Evolutionary conservation across 2,888 invertebrate genomes (phyloP), one percentile per base, ranked within the genome.

Genomic region (Epicampocera succincta): DNA sequence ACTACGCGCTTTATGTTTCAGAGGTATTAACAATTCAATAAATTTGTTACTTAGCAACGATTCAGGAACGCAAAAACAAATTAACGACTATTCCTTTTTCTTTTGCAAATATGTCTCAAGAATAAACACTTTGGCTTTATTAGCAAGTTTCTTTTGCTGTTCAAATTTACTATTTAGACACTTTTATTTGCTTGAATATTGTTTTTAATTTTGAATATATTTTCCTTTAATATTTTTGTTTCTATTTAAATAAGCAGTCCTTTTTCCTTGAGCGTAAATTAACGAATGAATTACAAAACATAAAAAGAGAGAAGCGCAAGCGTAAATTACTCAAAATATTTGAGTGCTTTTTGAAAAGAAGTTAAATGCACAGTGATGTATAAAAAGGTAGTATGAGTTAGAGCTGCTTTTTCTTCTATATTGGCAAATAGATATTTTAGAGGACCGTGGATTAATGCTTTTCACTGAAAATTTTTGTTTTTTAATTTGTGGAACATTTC

Each of bases 211-310:
- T 38, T 52, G 11, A 6, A 33, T 12, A 33, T 52, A 17, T 56
- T 29, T 17, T 15, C 13, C 12, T 1, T 3, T 3, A 40, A 4
- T 21, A 0, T 0, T 13, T 9, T 21, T n/a, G 11, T 40, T 44
- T 54, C 15, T 54, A 3, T 17, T 2, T 46, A 12, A 21, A 5
- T 15, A 46, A n/a, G 25, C 29, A 73, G 60, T 75, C 54, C 77
- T 61, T 72, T 44, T 61, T 80, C 82, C 68, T 80, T 75, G 82
- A 84, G 63, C 63, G 63, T 80, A 83, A 80, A 81, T 21, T 21
- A 56, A 80, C 85, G 87, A 87, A 87, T 82, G 83, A 86, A 83
- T 84, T 85, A 85, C 84, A 84, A 86, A 85, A 86, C 74, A 77
- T 83, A 73, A 82, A 85, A 79, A 5, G 17, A 63, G 42, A 71